A percentile compares a stretch with the other conserved stretches of the same genome.
Evolutionary conservation across 2,113 vertebrate species (phyloP).

Genomic region (Ciconia maguari): DNA sequence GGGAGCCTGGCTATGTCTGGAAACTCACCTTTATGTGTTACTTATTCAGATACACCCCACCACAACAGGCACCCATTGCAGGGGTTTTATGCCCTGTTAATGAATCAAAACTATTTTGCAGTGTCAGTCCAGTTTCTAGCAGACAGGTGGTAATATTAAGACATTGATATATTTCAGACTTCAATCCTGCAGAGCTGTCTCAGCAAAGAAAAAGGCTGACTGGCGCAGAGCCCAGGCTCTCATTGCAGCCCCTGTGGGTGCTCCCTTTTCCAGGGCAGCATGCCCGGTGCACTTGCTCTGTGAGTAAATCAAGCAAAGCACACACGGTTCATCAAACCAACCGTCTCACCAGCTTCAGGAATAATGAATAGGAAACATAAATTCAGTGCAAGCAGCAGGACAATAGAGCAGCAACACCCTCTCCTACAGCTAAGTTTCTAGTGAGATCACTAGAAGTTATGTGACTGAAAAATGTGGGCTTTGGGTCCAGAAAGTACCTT

Average conservation of each 20-base stretch:
- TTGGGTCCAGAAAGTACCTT: background rate
- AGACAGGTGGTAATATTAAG: background rate
- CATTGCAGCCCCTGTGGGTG: background rate
- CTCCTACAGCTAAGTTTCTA: background rate
- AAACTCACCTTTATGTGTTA: background rate
- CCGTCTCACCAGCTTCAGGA: background rate
- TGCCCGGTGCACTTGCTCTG: background rate
- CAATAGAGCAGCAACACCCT: background rate
- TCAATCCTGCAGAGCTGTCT: background rate
- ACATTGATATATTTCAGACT: background rate
- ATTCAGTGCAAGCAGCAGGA: background rate
- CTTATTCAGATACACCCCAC: background rate
- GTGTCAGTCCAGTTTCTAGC: background rate
- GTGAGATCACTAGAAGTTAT: background rate
- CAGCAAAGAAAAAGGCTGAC: background rate
- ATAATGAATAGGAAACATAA: background rate
- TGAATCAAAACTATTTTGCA: background rate
- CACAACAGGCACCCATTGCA: background rate
- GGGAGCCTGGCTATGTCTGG: background rate
- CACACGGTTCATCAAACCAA: background rate
- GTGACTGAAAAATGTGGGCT: background rate
- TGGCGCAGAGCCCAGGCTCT: fast-evolving
- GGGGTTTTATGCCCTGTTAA: background rate
- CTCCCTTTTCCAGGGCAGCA: background rate
- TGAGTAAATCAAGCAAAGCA: background rate